Conservation (phyloP, 2,888 invertebrate genomes). For the Hirudinaria manillensis region DNA sequence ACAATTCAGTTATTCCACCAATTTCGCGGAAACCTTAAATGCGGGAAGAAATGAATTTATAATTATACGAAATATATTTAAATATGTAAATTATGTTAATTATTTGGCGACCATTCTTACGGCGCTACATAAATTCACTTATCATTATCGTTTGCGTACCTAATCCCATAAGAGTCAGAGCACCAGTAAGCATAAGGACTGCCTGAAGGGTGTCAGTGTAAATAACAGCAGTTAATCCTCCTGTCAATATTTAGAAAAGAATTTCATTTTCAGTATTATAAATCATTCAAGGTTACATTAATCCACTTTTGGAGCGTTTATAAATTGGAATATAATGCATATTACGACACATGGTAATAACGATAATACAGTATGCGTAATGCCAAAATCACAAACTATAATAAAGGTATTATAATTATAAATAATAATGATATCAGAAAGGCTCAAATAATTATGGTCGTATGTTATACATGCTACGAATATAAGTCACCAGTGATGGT, state of each 20-base stretch:
- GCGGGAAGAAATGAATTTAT: neutral
- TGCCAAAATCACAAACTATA: no score
- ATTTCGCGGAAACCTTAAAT: conserved; percentile 48
- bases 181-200: conserved; percentile 55
- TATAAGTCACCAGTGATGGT: conserved; percentile 54
- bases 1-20: conserved; percentile 50
- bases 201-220: conserved; percentile 56
- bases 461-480: no score
- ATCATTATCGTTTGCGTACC: conserved; percentile 22
- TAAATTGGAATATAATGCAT: neutral
- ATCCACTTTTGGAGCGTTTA: neutral
- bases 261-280: neutral
- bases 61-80: neutral
- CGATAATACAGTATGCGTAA: no score
- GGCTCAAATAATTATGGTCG: no score
- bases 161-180: conserved; percentile 47
- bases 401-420: no score
- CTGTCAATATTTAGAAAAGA: conserved; percentile 36
- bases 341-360: no score
- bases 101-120: neutral
- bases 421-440: no score
- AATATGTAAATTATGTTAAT: no score
- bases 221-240: conserved; percentile 49
- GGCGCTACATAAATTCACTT: no score
- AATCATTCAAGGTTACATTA: neutral